phyloP scores from a whole-genome alignment of 37 sponge, comb jelly and placozoan species.

The Beroe forskalii region DNA sequence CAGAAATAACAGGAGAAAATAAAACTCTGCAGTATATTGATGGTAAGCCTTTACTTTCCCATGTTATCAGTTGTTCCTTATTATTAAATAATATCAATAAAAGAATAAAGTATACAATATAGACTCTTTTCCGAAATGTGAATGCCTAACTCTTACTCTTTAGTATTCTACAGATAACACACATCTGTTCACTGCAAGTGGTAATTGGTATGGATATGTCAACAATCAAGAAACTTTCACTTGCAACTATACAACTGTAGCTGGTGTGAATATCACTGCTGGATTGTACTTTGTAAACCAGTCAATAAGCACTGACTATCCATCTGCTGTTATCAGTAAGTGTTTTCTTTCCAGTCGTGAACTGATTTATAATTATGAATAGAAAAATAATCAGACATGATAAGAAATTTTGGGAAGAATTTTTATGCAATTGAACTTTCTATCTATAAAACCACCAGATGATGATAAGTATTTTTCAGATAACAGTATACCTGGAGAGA shows the following conservation, averaged over 20 bases:
- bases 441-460: too few relatives aligned
- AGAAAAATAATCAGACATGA: too few relatives aligned
- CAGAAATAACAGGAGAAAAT: background rate
- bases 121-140: too few relatives aligned
- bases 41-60: background rate
- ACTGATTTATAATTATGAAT: too few relatives aligned
- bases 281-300: background rate
- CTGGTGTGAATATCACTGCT: background rate
- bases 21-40: background rate
- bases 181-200: background rate
- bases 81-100: too few relatives aligned
- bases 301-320: background rate
- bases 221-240: background rate
- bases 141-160: too few relatives aligned
- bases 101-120: too few relatives aligned
- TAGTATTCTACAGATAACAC: background rate
- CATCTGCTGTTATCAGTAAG: background rate
- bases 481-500: background rate
- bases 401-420: too few relatives aligned
- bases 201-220: background rate
- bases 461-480: too few relatives aligned
- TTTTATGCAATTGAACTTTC: too few relatives aligned
- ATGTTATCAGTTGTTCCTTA: too few relatives aligned
- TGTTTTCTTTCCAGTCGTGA: too few relatives aligned
- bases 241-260: background rate